A percentile compares a stretch with the other conserved stretches of the same genome.
These are phyloP conservation scores for Parasteatoda tepidariorum DNA, from an alignment of 1,140 invertebrate genomes.

Conservation along the genomic window DNA sequence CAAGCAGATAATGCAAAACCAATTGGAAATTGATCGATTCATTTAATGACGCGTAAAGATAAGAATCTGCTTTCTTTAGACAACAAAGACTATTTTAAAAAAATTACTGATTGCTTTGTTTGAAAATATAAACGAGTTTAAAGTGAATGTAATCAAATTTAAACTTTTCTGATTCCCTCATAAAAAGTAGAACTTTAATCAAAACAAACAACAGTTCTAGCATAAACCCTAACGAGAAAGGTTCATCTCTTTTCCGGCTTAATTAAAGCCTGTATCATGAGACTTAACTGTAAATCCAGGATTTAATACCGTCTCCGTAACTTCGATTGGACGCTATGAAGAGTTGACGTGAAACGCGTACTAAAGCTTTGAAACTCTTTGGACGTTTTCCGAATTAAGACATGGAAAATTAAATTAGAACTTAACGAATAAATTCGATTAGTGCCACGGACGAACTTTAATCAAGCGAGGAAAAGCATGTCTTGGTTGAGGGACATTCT, in stretches of 20 bases:
- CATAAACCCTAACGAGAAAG: no score
- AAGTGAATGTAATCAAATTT: no score
- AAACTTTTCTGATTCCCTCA: no score
- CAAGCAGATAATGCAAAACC: no score
- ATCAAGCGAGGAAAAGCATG: constrained; percentile 50
- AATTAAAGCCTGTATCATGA: constrained; percentile 45
- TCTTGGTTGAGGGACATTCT: constrained; percentile 18
- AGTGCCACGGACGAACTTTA: constrained; percentile 43
- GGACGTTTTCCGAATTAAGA: constrained; percentile 57
- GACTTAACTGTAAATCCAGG: constrained; percentile 35
- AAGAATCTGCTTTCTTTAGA: no score
- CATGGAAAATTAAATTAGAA: constrained; percentile 59
- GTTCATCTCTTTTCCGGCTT: constrained; percentile 18
- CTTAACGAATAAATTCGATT: constrained; percentile 57
- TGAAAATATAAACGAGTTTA: no score
- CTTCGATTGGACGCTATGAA: background rate
- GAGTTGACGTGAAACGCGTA: background rate
- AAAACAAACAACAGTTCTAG: no score
- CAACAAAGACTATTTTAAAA: no score
- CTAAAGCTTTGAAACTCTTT: constrained; percentile 50
- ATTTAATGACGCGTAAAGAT: no score
- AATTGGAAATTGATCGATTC: no score
- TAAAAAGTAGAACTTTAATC: no score
- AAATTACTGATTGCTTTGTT: no score
- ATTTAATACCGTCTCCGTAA: constrained; percentile 31